A percentile compares a stretch with the other conserved stretches of the same genome.
These are phyloP conservation scores for Geranospiza caerulescens DNA, from an alignment of 2,797 vertebrate genomes.

Conservation along the genomic window DNA sequence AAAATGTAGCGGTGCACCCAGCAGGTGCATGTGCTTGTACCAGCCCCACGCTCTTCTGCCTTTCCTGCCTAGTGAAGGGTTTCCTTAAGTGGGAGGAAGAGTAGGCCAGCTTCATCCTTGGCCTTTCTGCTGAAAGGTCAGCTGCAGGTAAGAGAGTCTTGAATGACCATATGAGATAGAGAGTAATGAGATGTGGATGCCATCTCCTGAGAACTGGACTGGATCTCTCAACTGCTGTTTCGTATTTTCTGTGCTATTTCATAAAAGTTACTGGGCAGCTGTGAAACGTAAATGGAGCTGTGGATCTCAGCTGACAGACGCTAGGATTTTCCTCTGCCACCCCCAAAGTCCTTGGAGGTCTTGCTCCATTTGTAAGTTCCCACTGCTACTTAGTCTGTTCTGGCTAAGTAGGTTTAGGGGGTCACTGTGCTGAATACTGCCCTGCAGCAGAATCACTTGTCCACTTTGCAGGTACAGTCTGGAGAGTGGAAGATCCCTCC, in stretches of 20 bases:
- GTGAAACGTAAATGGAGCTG: not conserved
- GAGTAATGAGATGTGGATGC: not conserved
- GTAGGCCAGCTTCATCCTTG: not conserved
- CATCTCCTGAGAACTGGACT: not conserved
- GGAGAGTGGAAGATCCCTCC: not conserved
- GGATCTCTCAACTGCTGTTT: not conserved
- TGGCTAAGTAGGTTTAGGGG: not conserved
- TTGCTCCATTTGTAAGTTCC: not conserved
- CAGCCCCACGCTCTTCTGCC: not conserved
- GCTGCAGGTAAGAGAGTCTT: not conserved
- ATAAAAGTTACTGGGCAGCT: not conserved
- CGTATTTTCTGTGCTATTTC: not conserved
- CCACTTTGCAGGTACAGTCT: not conserved
- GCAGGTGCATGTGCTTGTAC: not conserved
- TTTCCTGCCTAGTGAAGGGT: not conserved
- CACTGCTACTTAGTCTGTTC: not conserved
- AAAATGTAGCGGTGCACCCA: not conserved
- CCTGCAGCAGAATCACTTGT: not conserved
- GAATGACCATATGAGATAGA: not conserved
- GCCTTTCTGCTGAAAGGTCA: not conserved
- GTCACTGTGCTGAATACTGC: not conserved
- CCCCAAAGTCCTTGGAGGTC: not conserved
- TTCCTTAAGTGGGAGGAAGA: not conserved
- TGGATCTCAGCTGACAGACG: not conserved
- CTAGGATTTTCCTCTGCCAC: not conserved